Percentiles rank a stretch among this genome's conserved stretches.
phyloP scores from a whole-genome alignment of 53 echinoderm and acorn worm species.

The Glandiceps talaboti region DNA sequence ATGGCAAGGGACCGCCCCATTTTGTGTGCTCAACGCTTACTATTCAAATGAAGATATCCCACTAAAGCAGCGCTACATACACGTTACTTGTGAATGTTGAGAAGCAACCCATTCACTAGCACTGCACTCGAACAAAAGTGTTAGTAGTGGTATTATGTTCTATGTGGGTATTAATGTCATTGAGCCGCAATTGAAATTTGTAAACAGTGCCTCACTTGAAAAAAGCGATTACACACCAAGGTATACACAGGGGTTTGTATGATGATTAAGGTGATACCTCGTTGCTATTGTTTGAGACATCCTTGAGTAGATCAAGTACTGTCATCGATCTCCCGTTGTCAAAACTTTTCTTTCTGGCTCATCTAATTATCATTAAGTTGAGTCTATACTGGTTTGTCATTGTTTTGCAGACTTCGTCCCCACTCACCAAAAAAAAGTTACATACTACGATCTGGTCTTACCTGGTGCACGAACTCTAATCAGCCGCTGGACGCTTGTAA shows the following conservation, averaged over 20 bases:
- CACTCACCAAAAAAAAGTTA: too few relatives aligned
- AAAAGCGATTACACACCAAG: background rate
- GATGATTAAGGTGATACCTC: background rate
- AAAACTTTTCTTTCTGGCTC: background rate
- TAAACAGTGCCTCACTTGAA: background rate
- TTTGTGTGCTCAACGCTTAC: background rate
- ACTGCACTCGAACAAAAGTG: background rate
- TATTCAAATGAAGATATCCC: background rate
- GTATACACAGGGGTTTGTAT: background rate
- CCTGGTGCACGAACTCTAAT: too few relatives aligned
- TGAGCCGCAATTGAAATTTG: background rate
- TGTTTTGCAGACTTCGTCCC: too few relatives aligned
- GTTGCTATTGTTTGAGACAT: background rate
- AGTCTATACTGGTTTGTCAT: too few relatives aligned
- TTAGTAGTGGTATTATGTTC: background rate
- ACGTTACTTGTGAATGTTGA: background rate
- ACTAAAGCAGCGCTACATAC: background rate
- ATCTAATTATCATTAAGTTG: background rate
- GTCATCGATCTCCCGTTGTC: background rate
- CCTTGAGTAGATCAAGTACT: background rate
- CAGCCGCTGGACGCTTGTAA: too few relatives aligned
- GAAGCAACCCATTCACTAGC: too few relatives aligned
- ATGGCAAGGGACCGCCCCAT: background rate
- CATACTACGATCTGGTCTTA: too few relatives aligned
- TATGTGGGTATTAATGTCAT: background rate